Base-by-base conservation (phyloP, 2,113 vertebrate genomes). In the Poeciliopsis prolifica region DNA sequence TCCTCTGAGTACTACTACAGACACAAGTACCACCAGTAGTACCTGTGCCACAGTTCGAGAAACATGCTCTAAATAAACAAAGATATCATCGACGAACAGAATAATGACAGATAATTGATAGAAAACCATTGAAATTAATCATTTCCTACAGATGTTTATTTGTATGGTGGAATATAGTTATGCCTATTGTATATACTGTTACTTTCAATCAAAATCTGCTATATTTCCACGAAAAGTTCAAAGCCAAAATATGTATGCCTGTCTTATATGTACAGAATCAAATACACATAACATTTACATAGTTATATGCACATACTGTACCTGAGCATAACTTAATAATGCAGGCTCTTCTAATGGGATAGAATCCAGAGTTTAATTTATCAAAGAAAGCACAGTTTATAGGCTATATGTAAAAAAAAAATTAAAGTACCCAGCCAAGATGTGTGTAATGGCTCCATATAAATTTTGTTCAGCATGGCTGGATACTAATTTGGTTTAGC, bases 261-360 rank as follows among this genome's bases (percentile, higher is more conserved):
- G 84, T 82, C 84, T 82, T 88, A 86, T 86, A 89, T 91, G 87
- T 93, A 91, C 92, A 93, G 74, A 80, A 90, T 84, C 86, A 91
- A 89, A 92, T 89, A 89, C 91, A 94, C 89, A 91, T 77, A 86
- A 94, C 92, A 92, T 93, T 93, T 91, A 92, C 92, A 94, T 92
- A 83, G 85, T 92, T 94, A 92, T 94, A 93, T 94, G 92, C 91
- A 94, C 93, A 93, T 95, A 73, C 63, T 58, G 44, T 74, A 95
- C 95, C 95, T 95, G 95, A 95, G 95, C 93, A 91, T 85, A 94
- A 93, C 87, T 94, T 84, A 94, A 92, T 85, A 93, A 94, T 75
- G 87, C 84, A 90, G 89, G 86, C 85, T 92, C 81, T 87, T 91
- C 85, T 85, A 79, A 81, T 72, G 61, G 69, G 78, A 37, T 37